phyloP scores from a whole-genome alignment of 2,888 invertebrate genomes.

The Zeuzera pyrina region DNA sequence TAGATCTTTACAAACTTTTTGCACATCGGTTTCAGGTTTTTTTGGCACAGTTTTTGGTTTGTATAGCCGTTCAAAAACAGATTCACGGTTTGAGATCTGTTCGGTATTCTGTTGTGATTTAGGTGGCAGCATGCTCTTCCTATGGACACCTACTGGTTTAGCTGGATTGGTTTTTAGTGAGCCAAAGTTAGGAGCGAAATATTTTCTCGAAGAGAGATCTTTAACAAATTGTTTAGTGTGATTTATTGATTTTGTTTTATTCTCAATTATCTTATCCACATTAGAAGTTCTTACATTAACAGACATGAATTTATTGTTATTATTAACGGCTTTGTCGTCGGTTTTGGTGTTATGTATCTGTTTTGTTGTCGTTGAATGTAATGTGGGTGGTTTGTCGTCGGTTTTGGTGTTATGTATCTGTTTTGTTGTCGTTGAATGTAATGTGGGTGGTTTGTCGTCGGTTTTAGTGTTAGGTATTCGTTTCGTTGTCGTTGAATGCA shows the following conservation, averaged over 20 bases:
- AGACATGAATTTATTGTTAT: not conserved
- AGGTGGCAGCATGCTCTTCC: slow-evolving; percentile 26
- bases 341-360: not conserved
- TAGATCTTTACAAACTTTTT: slow-evolving; percentile 36
- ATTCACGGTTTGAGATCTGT: slow-evolving; percentile 30
- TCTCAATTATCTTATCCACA: not conserved
- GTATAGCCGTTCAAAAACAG: slow-evolving; percentile 55
- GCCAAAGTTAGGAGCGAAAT: no score
- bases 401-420: not conserved
- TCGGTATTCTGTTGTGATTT: slow-evolving; percentile 11
- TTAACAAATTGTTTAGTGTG: slow-evolving; percentile 8
- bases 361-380: not conserved
- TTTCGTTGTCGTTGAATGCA: no score
- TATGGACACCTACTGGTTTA: no score
- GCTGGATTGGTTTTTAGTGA: no score
- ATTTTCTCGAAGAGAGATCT: no score
- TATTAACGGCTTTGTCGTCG: not conserved
- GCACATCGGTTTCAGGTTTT: slow-evolving; percentile 21
- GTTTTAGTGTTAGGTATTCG: not conserved
- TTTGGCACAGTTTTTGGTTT: slow-evolving; percentile 38
- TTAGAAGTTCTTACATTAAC: not conserved
- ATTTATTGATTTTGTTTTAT: slow-evolving; percentile 15
- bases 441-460: not conserved
- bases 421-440: not conserved
- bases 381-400: not conserved